These are phyloP conservation scores for Mimas tiliae DNA, from an alignment of 2,888 invertebrate genomes.

Conservation along the genomic window DNA sequence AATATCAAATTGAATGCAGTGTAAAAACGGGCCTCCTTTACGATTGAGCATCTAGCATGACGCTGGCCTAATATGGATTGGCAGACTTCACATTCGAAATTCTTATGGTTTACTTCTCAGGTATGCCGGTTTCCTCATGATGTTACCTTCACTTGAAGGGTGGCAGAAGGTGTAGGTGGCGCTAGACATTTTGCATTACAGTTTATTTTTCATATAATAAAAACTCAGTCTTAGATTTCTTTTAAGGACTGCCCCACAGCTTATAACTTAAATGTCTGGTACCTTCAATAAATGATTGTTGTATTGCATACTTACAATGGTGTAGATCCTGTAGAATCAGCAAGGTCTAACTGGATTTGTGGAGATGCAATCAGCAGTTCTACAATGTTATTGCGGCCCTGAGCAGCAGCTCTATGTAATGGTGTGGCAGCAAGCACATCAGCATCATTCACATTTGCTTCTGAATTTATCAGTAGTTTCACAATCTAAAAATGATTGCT, in stretches of 20 bases:
- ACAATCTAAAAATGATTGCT: slow-evolving; percentile 83
- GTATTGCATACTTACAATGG: slow-evolving; percentile 85
- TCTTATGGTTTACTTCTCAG: no score
- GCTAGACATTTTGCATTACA: no score
- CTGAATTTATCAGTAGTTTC: slow-evolving; percentile 86
- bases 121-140: no score
- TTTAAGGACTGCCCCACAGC: not conserved
- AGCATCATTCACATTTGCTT: slow-evolving; percentile 88
- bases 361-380: slow-evolving; percentile 86
- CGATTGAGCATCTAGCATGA: no score
- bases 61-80: no score
- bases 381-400: slow-evolving; percentile 88
- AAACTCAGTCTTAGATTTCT: not conserved
- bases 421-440: slow-evolving; percentile 90
- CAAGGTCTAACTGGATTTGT: slow-evolving; percentile 81
- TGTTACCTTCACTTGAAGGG: no score
- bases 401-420: slow-evolving; percentile 92
- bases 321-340: slow-evolving; percentile 90
- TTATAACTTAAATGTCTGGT: not conserved
- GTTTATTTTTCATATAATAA: no score
- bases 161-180: no score
- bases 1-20: no score
- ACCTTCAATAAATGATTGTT: not conserved
- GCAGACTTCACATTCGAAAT: no score
- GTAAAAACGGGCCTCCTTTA: no score